Evolutionary conservation across 2,888 invertebrate species (phyloP).

Genomic region (Drymonia ruficornis): DNA sequence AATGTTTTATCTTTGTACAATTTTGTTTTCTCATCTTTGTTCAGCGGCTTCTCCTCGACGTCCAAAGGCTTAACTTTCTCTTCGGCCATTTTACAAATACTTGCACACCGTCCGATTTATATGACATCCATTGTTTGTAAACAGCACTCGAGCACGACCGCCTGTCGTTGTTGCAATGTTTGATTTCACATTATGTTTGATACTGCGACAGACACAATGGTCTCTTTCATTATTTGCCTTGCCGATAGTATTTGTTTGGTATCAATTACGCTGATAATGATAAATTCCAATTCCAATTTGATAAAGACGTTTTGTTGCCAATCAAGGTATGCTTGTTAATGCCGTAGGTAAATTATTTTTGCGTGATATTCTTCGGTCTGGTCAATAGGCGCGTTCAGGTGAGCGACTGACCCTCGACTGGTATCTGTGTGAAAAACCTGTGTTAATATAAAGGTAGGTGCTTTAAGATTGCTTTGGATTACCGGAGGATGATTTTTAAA

Average conservation of each 20-base stretch:
- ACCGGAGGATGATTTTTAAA: background rate
- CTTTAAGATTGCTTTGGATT: background rate
- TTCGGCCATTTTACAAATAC: constrained; percentile 58
- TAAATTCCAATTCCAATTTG: constrained; percentile 52
- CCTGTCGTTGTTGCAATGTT: constrained; percentile 52
- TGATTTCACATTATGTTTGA: constrained; percentile 61
- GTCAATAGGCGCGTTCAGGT: constrained; percentile 19
- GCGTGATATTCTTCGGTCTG: constrained; percentile 10
- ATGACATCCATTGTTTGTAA: constrained; percentile 59
- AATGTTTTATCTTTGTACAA: constrained; percentile 62
- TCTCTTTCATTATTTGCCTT: constrained; percentile 65
- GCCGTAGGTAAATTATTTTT: constrained; percentile 7
- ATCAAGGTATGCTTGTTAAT: constrained; percentile 16
- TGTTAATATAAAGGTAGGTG: constrained; percentile 31
- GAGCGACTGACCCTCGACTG: constrained; percentile 29
- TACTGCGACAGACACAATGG: constrained; percentile 53
- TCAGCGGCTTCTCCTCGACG: constrained; percentile 70
- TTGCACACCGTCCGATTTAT: constrained; percentile 29
- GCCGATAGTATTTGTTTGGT: constrained; percentile 73
- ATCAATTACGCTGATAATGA: constrained; percentile 75
- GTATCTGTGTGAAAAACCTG: constrained; percentile 32
- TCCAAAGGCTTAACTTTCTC: constrained; percentile 56
- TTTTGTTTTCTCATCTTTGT: constrained; percentile 47
- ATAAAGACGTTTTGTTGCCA: constrained; percentile 44
- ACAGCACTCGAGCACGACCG: constrained; percentile 46